Percentiles rank a stretch among this genome's conserved stretches.
These are phyloP conservation scores for Serilophus lunatus DNA, from an alignment of 2,113 vertebrate species.

Conservation along the genomic window DNA sequence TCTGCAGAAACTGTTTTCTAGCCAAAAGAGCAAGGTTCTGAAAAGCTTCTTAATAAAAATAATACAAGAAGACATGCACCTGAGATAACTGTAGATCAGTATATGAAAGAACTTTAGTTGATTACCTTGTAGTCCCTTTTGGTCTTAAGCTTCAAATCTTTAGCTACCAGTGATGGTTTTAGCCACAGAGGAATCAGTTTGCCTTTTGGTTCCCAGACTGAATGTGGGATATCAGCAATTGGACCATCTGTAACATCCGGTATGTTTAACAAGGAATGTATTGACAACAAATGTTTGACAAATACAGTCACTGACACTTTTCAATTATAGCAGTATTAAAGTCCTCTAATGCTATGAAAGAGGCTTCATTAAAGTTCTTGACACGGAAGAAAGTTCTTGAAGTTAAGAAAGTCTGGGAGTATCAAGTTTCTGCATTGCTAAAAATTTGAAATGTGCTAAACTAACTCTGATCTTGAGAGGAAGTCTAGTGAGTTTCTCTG, in stretches of 20 bases:
- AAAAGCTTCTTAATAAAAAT: not conserved
- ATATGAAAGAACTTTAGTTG: not conserved
- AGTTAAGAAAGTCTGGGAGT: not conserved
- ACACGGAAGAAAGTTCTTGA: not conserved
- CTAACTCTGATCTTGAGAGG: not conserved
- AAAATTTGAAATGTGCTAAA: not conserved
- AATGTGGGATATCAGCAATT: accelerated
- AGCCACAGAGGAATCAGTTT: not conserved
- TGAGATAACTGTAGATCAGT: not conserved
- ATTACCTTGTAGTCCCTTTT: not conserved
- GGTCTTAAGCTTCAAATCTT: not conserved
- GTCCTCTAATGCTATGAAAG: not conserved
- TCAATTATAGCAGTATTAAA: not conserved
- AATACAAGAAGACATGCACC: not conserved
- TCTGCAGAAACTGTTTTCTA: not conserved
- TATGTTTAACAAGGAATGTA: not conserved
- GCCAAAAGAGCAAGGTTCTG: not conserved
- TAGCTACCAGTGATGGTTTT: not conserved
- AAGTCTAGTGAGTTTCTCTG: not conserved
- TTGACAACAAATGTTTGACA: not conserved
- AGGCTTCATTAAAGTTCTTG: not conserved
- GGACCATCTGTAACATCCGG: not conserved
- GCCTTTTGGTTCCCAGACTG: not conserved
- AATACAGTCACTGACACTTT: not conserved
- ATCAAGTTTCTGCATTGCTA: not conserved